These are phyloP conservation scores for Malurus leucopterus DNA, from an alignment of 2,797 vertebrate species.

Conservation along the genomic window DNA sequence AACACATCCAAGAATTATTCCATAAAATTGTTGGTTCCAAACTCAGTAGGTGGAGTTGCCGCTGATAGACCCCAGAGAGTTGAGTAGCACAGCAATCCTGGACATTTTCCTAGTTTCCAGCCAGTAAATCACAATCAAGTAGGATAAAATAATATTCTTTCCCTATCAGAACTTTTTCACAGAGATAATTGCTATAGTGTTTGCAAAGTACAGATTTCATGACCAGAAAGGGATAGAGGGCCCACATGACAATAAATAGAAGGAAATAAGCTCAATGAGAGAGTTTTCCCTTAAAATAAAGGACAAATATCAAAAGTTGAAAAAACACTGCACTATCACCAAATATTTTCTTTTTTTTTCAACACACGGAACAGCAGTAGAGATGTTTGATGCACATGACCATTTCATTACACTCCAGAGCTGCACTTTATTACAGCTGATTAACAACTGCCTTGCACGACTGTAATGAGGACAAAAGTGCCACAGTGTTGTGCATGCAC, in stretches of 20 bases:
- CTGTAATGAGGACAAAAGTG: background rate
- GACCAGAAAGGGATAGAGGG: background rate
- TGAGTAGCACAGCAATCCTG: background rate
- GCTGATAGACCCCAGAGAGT: background rate
- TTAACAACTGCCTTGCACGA: fast-evolving
- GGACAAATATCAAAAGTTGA: fast-evolving
- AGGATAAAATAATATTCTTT: background rate
- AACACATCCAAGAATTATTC: background rate
- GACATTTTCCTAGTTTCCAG: background rate
- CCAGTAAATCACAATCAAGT: background rate
- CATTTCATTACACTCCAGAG: background rate
- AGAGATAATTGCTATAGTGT: background rate
- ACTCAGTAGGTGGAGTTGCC: background rate
- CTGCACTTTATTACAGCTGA: background rate
- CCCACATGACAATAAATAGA: background rate
- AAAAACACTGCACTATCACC: background rate
- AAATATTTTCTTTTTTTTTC: background rate
- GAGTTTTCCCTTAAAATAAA: background rate
- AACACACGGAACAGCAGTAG: background rate
- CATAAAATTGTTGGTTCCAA: background rate
- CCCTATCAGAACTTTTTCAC: background rate
- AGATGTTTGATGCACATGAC: background rate
- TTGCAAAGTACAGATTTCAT: background rate
- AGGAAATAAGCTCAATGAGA: background rate
- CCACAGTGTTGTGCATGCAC: fast-evolving